Percentiles rank a stretch among this genome's conserved stretches.
Conservation (phyloP, 1,140 invertebrate species). For the Pseudomyrmex flavicornis region DNA sequence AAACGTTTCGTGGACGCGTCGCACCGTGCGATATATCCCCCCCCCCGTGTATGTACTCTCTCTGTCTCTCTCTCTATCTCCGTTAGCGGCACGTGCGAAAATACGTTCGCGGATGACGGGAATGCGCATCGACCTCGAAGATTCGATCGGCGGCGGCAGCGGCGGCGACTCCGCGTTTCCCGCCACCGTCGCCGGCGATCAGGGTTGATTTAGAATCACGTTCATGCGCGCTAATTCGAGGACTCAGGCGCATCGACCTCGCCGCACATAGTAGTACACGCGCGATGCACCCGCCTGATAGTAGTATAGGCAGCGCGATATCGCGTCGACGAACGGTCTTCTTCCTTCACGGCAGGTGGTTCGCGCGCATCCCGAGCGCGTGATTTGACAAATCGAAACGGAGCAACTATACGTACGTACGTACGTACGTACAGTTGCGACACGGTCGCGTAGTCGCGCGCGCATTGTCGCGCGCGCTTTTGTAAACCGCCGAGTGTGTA, state of each 20-base stretch:
- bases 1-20: not conserved
- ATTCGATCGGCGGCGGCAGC: conserved; percentile 32
- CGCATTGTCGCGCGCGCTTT: conserved; percentile 3
- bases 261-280: not conserved
- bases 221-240: conserved; percentile 42
- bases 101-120: conserved; percentile 45
- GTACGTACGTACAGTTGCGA: too few species aligned
- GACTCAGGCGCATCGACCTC: conserved; percentile 47
- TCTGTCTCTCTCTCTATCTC: not conserved
- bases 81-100: conserved; percentile 48
- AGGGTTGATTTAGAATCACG: conserved; percentile 52
- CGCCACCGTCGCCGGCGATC: conserved; percentile 14
- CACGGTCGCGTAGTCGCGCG: not conserved
- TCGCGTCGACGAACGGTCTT: not conserved
- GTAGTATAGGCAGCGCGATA: not conserved
- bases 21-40: too few species aligned
- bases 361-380: conserved; percentile 24
- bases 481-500: too few species aligned
- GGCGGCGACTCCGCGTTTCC: not conserved
- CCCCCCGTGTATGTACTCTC: too few species aligned
- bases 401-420: too few species aligned
- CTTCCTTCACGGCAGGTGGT: not conserved
- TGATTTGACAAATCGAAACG: conserved; percentile 27
- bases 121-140: conserved; percentile 57
- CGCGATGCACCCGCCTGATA: not conserved